Conservation (phyloP, 2,888 invertebrate genomes). For the Neelides folsomi region DNA sequence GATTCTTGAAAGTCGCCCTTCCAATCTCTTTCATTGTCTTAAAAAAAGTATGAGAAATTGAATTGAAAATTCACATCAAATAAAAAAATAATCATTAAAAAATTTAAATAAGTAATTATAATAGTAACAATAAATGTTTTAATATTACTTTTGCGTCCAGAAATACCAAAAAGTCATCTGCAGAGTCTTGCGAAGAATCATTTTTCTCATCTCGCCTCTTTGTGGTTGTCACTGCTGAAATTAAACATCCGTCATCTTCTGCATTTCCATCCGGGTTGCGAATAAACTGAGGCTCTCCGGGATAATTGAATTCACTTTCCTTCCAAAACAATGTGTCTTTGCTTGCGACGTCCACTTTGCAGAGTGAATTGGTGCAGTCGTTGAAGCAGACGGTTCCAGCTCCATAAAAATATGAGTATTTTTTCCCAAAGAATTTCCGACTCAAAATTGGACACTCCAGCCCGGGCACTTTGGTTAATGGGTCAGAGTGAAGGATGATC, state of each 20-base stretch:
- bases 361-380: constrained; percentile 32
- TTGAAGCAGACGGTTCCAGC: constrained; percentile 36
- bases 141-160: constrained; percentile 35
- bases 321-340: constrained; percentile 20
- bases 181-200: no score
- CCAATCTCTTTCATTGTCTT: constrained; percentile 37
- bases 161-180: constrained; percentile 35
- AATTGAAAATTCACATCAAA: no score
- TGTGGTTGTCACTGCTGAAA: constrained; percentile 16
- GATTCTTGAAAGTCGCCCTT: constrained; percentile 34
- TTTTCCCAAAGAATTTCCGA: constrained; percentile 35
- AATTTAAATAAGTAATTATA: no score
- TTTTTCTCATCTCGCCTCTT: no score
- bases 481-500: constrained; percentile 33
- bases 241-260: constrained; percentile 42
- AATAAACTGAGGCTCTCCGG: constrained; percentile 42
- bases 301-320: constrained; percentile 16
- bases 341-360: constrained; percentile 19
- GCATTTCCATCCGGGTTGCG: constrained; percentile 37
- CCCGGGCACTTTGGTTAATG: constrained; percentile 33
- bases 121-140: no score
- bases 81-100: no score
- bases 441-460: constrained; percentile 42
- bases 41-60: no score
- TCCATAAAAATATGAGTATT: constrained; percentile 42